Base-by-base conservation (phyloP, 2,113 vertebrate species). In the Corythaeola cristata region DNA sequence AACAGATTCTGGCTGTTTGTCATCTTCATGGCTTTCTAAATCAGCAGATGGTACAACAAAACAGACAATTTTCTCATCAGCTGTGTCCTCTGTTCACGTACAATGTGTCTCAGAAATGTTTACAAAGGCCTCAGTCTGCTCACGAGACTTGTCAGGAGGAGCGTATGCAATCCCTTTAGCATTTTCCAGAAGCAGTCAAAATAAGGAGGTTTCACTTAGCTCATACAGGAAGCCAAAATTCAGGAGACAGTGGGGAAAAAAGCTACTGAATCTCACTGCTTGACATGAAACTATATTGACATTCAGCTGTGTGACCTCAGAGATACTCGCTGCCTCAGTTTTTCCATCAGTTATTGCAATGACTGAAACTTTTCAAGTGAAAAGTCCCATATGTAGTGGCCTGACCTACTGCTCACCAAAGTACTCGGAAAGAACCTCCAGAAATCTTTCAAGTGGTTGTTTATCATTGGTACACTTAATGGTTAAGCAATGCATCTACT, bases 41-140 rank as follows among this genome's bases (percentile, higher is more conserved):
- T 92, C 84, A 85, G 94, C 97, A 97, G 96, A 96, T 97, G 97
- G 95, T 50, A 92, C 80, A 95, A 96, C 96, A 97, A 97, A 96
- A 95, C 95, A 94, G 95, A 89, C 69, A 92, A 12, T 89, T 95
- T 95, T 81, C 80, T 96, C 96, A 77, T 95, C 96, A 96, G 95
- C 66, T 58, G 26, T 55, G 69, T 84, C 76, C 74, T 90, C 24
- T 15, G 84, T 93, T 94, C 86, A 21, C 33, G 68, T 90, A 87
- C 92, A 95, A 82, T 87, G 69, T 66, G 69, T 59, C 86, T 87
- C 86, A 85, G 86, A 92, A 94, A 62, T 76, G 84, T 92, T 96
- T 94, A 93, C 80, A 93, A 84, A 94, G 69, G 73, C 76, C 35
- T 33, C 11, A 2, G 53, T 85, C 80, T 93, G 76, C 58, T 73